Evolutionary conservation across 2,888 invertebrate genomes (phyloP).

Genomic region (Nomada fabriciana): DNA sequence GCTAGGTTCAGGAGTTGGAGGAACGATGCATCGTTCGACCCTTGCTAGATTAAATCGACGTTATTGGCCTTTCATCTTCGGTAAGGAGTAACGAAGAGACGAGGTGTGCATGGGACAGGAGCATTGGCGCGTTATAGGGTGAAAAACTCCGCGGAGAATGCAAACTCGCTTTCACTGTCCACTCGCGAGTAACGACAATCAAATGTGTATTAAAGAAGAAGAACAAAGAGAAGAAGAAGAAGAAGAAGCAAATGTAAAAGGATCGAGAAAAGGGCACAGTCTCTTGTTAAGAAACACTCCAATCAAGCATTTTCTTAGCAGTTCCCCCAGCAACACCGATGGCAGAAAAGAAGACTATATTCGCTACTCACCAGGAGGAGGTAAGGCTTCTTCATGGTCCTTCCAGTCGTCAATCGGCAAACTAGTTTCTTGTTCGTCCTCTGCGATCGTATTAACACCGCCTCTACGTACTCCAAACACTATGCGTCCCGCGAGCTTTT

Average conservation of each 20-base stretch:
- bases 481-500: constrained; percentile 48
- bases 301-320: neutral
- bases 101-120: constrained; percentile 45
- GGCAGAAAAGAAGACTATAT: neutral
- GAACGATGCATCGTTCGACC: constrained; percentile 60
- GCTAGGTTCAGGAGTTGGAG: constrained; percentile 35
- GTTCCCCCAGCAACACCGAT: neutral
- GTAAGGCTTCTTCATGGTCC: constrained; percentile 65
- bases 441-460: neutral
- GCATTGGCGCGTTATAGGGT: constrained; percentile 6
- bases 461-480: constrained; percentile 14
- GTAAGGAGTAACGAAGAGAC: constrained; percentile 43
- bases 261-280: neutral
- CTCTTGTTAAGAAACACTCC: constrained; percentile 2
- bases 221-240: neutral
- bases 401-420: constrained; percentile 26
- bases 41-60: constrained; percentile 75
- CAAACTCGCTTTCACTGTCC: constrained; percentile 34
- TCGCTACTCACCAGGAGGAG: constrained; percentile 66
- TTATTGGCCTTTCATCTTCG: constrained; percentile 71
- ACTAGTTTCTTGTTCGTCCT: constrained; percentile 6
- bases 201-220: neutral
- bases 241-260: neutral
- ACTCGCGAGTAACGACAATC: constrained; percentile 46
- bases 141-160: constrained; percentile 43